Evolutionary conservation across 2,888 invertebrate species (phyloP).

Genomic region (Rhagophthalmus giganteus): DNA sequence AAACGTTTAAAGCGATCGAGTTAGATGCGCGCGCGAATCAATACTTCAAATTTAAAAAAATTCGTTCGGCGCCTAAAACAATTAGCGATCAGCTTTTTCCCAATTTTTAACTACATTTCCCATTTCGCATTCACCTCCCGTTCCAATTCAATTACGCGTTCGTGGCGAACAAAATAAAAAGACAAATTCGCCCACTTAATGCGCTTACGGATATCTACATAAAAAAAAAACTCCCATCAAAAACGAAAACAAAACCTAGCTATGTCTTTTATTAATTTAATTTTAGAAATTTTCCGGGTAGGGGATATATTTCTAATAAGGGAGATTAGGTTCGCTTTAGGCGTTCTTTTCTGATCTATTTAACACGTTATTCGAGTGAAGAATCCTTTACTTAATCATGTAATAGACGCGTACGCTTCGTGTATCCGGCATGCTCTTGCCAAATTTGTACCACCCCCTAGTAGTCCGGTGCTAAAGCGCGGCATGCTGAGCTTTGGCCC

Average conservation of each 20-base stretch:
- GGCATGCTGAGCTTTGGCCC: slow-evolving; percentile 23
- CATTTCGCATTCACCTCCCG: slow-evolving; percentile 4
- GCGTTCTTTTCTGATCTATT: too few relatives aligned
- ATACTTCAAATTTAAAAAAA: slow-evolving; percentile 1
- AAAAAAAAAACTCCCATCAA: neutral
- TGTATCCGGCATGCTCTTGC: neutral
- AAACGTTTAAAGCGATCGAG: too few relatives aligned
- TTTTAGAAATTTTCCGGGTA: too few relatives aligned
- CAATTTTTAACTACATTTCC: slow-evolving; percentile 12
- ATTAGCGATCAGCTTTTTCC: slow-evolving; percentile 6
- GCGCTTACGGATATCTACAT: too few relatives aligned
- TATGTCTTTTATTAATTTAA: too few relatives aligned
- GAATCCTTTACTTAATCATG: neutral
- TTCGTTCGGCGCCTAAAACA: neutral
- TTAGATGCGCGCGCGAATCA: too few relatives aligned
- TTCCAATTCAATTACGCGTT: slow-evolving; percentile 2
- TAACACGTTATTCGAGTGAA: too few relatives aligned
- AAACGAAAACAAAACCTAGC: neutral
- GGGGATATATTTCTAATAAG: too few relatives aligned
- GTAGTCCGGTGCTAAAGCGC: slow-evolving; percentile 13
- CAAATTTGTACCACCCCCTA: slow-evolving; percentile 9
- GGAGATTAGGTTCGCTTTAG: too few relatives aligned
- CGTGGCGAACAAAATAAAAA: slow-evolving; percentile 4
- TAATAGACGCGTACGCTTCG: neutral
- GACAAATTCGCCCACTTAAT: slow-evolving; percentile 1